phyloP scores from a whole-genome alignment of 2,113 vertebrate genomes.

The Petaurus breviceps region DNA sequence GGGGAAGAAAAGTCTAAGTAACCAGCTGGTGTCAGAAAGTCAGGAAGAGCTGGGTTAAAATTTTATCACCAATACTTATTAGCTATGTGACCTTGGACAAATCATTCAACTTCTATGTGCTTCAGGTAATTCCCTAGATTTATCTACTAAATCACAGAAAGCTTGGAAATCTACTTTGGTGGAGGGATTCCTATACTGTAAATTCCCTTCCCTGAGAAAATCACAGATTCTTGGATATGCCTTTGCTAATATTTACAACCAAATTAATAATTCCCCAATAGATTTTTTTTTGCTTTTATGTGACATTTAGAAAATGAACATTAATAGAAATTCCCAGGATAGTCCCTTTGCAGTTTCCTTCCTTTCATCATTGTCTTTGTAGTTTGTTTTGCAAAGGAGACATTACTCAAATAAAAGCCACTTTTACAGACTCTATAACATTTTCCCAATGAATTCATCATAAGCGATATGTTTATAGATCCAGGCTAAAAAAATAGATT shows the following conservation, averaged over 20 bases:
- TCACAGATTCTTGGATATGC: neutral
- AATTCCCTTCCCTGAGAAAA: neutral
- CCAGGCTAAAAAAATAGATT: slow-evolving; percentile 34
- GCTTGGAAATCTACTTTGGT: neutral
- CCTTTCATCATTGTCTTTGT: neutral
- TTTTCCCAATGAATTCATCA: slow-evolving; percentile 44
- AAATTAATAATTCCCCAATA: neutral
- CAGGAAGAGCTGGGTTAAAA: neutral
- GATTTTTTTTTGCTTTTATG: neutral
- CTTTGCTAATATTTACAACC: neutral
- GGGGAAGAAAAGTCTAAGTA: neutral
- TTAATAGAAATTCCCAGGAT: neutral
- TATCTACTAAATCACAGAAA: neutral
- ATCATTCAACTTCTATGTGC: neutral
- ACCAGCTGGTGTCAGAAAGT: neutral
- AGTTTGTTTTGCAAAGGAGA: slow-evolving; percentile 15
- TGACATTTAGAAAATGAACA: slow-evolving; percentile 15
- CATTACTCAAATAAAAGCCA: neutral
- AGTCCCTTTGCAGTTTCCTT: neutral
- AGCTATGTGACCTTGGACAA: neutral
- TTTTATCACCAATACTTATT: neutral
- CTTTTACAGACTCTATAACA: neutral
- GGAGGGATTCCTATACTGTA: neutral
- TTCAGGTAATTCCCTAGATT: neutral
- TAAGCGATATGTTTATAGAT: neutral